These are phyloP conservation scores for Nycticryphes semicollaris DNA, from an alignment of 2,113 vertebrate species.

Conservation along the genomic window DNA sequence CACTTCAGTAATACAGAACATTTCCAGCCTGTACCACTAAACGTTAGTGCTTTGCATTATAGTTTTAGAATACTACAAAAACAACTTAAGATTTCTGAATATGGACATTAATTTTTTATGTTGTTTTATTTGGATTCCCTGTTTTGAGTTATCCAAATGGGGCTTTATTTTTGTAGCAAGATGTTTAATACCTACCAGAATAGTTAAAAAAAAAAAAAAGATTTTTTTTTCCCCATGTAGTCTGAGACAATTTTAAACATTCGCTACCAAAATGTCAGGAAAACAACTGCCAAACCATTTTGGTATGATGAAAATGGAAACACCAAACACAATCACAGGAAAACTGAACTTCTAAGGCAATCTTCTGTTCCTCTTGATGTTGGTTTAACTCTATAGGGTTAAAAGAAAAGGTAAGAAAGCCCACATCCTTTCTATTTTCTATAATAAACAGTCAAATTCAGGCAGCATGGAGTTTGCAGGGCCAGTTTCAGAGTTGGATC, in stretches of 20 bases:
- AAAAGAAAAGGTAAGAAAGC: background rate
- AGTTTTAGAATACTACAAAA: background rate
- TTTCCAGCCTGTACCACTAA: background rate
- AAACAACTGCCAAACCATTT: background rate
- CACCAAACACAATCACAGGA: background rate
- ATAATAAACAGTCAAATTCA: background rate
- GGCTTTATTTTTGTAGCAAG: background rate
- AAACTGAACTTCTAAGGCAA: background rate
- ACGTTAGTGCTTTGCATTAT: background rate
- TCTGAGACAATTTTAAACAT: background rate
- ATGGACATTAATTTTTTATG: background rate
- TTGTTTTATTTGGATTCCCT: background rate
- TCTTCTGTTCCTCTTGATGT: background rate
- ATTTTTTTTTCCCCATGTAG: background rate
- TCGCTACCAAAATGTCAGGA: background rate
- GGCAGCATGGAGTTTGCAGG: background rate
- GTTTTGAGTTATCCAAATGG: background rate
- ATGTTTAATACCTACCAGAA: background rate
- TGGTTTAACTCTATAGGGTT: background rate
- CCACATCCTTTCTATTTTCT: background rate
- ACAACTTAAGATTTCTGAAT: background rate
- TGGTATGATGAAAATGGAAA: background rate
- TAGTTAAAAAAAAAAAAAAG: background rate
- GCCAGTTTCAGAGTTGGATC: background rate
- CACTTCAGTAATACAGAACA: background rate